These are phyloP conservation scores for Choristoneura rosaceana DNA, from an alignment of 2,888 invertebrate genomes.

Conservation along the genomic window DNA sequence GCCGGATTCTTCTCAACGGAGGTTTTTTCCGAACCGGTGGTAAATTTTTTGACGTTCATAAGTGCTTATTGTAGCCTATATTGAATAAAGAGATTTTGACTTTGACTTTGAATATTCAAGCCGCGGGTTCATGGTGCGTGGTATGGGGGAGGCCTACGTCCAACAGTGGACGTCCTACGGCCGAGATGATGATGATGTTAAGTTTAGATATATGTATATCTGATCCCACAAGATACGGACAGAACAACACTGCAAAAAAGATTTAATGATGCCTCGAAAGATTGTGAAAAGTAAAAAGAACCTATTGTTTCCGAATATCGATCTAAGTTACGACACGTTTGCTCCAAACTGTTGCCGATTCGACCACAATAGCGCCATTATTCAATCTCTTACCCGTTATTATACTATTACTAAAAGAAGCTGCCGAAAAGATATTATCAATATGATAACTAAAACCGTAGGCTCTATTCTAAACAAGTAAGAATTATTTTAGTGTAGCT, in stretches of 20 bases:
- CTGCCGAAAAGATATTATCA: conserved; percentile 40
- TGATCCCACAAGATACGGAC: no score
- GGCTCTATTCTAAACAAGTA: conserved; percentile 15
- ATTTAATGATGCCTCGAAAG: conserved; percentile 6
- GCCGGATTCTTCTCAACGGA: no score
- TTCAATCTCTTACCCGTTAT: conserved; percentile 32
- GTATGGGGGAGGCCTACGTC: no score
- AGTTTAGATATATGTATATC: no score
- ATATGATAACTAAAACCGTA: conserved; percentile 4
- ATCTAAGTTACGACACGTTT: conserved; percentile 10
- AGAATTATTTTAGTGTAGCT: conserved; percentile 19
- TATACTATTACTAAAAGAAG: conserved; percentile 36
- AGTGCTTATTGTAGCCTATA: no score
- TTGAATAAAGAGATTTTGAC: no score
- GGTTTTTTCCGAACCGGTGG: no score
- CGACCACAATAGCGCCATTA: conserved; percentile 26
- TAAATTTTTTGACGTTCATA: no score
- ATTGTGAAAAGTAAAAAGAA: neutral
- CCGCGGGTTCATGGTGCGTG: no score
- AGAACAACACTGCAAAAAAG: neutral
- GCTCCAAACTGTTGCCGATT: conserved; percentile 30
- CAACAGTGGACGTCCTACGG: no score
- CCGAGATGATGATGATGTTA: no score
- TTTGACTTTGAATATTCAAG: no score
- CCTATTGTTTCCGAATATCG: conserved; percentile 11